Base-by-base conservation (phyloP, 1,140 invertebrate genomes). In the Theocolax elegans region DNA sequence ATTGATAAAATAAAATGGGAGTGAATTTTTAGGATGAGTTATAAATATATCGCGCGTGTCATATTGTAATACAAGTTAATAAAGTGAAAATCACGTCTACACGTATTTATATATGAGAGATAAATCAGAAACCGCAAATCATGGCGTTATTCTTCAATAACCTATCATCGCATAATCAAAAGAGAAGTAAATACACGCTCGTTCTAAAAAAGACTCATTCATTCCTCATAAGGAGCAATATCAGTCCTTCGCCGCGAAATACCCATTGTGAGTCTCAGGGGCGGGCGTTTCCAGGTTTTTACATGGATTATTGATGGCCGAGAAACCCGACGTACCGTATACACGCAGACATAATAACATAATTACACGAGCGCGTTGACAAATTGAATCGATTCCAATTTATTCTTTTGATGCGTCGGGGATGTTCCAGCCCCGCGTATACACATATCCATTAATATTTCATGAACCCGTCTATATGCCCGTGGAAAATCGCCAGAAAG, bases 371-470 rank as follows among this genome's bases (percentile, higher is more conserved):
- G 71, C 75, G 65, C 80, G 80, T 85, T 83, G 83, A 84, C 84
- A 85, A 86, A 85, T 85, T 85, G 83, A 85, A 85, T 85, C 79
- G 80, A 82, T 83, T 77, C 79, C 75, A 81, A 83, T 84, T 78
- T 85, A 85, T 85, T 86, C 83, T 84, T 85, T 85, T 84, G 78
- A 83, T 72, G 40, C 70, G 42, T 42, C 65, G 19, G 53, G 66
- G 59, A 42, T 72, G 1, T 38, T 42, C 9, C 21, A 15, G 15
- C 23, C 35, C 31, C 12, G 35, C 9, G 3, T 15, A 40, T 35
- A 31, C 38, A 40, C 9, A 0, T 12, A 3, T 67, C 75, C 77
- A 85, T 86, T 84, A 86, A 86, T 85, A 85, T 86, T 85, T 85
- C 84, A 86, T 85, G 80, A 78, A 63, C 77, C 66, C 74, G 74